Percentiles rank a stretch among this genome's conserved stretches.
Conservation (phyloP, 2,113 vertebrate genomes). For the Aspiorhynchus laticeps region DNA sequence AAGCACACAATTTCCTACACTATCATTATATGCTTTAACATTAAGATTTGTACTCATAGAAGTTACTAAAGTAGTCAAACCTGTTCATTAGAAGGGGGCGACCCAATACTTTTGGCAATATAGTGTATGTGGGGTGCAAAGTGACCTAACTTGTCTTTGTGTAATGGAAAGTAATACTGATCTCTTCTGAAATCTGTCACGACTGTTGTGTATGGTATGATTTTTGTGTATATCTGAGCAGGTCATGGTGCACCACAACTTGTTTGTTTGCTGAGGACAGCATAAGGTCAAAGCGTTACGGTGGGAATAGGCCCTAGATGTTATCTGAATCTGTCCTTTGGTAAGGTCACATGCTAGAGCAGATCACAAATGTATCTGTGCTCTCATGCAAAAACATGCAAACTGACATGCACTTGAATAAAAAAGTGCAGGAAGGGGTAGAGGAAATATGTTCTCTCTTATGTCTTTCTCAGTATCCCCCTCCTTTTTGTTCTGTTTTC, state of each 20-base stretch:
- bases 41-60: no score
- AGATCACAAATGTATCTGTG: conserved; percentile 24
- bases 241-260: background rate
- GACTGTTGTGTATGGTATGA: background rate
- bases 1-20: no score
- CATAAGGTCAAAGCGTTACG: background rate
- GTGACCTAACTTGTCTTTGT: background rate
- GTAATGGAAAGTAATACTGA: background rate
- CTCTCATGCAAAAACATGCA: conserved; percentile 4
- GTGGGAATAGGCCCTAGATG: conserved; percentile 8
- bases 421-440: conserved; percentile 16
- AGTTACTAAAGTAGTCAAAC: no score
- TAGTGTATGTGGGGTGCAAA: background rate
- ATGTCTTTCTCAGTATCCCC: background rate
- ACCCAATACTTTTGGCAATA: no score
- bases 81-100: no score
- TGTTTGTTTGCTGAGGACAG: conserved; percentile 2
- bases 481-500: conserved; percentile 3
- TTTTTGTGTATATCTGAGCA: conserved; percentile 33
- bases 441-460: background rate
- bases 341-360: conserved; percentile 10
- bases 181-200: background rate
- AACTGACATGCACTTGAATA: background rate
- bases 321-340: conserved; percentile 15
- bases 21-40: no score